Base-by-base conservation (phyloP, 2,888 invertebrate genomes). In the Himalopsyche tibetana region DNA sequence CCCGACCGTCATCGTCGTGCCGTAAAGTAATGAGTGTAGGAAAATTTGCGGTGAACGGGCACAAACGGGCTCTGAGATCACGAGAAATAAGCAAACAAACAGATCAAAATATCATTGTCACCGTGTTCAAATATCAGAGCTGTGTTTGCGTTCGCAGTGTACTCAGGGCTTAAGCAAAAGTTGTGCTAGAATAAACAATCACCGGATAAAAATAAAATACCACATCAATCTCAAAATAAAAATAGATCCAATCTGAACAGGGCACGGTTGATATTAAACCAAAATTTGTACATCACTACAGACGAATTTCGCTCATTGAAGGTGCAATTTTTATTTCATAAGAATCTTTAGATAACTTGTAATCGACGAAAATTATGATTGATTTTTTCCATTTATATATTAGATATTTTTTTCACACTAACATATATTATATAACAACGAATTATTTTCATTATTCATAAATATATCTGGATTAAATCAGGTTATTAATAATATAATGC, bases 41-140 rank as follows among this genome's bases (percentile, higher is more conserved):
- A 63, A 63, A 63, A 15, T 63, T 63, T 63, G 19, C 63, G 63
- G 28, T 19, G 4, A 19, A 15, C 63, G 63, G 19, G 63, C 8
- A 19, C 63, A 19, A 63, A 12, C 51, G 8, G 19, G n/a, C 28
- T 63, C 9, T n/a, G 6, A 6, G 28, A 63, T 63, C 63, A 63
- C 63, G 63, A 63, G 63, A 63, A 28, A 28, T 28, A 63, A 63
- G 15, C 63, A 63, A 28, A 28, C 63, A 63, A 63, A 63, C 63
- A 63, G 63, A 63, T 63, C 63, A 63, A 63, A 63, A 28, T 28
- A 28, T 63, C 63, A 63, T 63, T 63, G 63, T 63, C 63, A 63
- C 63, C 11, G 3, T 63, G 3, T 11, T 11, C 63, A 63, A 63
- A 63, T 19, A 63, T 15, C 51, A 63, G 63, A 63, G 63, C 19